These are phyloP conservation scores for Carapus acus DNA, from an alignment of 2,797 vertebrate genomes.

Conservation along the genomic window DNA sequence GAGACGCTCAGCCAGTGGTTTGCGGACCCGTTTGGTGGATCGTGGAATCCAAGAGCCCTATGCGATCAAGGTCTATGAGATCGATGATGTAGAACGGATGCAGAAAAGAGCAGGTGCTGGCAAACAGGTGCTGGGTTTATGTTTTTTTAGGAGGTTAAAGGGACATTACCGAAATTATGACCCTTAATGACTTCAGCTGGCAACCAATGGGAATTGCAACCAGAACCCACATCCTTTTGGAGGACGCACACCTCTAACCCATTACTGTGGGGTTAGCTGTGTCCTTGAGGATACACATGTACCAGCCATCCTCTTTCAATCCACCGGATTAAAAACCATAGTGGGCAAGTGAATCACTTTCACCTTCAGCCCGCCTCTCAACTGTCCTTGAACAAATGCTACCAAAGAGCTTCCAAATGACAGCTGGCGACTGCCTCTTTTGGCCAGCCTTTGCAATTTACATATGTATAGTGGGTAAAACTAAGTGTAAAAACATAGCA, in stretches of 20 bases:
- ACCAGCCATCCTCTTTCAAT: neutral
- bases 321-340: neutral
- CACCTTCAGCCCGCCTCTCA: neutral
- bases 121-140: constrained; percentile 76
- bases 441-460: no score
- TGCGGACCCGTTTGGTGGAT: constrained; percentile 82
- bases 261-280: neutral
- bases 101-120: constrained; percentile 81
- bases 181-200: constrained; percentile 31
- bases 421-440: neutral
- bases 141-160: constrained; percentile 40
- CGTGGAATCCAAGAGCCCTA: constrained; percentile 84
- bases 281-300: neutral
- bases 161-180: constrained; percentile 24
- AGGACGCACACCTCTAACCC: neutral
- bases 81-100: constrained; percentile 85
- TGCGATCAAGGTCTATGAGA: constrained; percentile 94
- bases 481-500: no score
- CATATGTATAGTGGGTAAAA: no score
- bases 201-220: neutral
- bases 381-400: neutral
- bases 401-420: neutral
- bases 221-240: no score
- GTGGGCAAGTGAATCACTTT: neutral
- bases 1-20: constrained; percentile 73